A percentile compares a stretch with the other conserved stretches of the same genome.
Evolutionary conservation across 2,113 vertebrate genomes (phyloP).

Genomic region (Rhea pennata): DNA sequence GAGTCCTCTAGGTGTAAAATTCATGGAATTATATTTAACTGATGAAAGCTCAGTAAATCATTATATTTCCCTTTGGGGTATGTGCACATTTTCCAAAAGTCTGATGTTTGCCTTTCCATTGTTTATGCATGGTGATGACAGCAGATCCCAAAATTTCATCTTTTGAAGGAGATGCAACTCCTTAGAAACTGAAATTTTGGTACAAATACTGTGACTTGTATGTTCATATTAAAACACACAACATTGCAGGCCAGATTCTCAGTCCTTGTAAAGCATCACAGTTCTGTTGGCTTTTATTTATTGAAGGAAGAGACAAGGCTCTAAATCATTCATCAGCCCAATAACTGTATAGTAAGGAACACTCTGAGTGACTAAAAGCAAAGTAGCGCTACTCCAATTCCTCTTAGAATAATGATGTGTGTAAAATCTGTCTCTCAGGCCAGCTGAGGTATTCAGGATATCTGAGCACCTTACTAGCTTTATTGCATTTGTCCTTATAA

Average conservation of each 20-base stretch:
- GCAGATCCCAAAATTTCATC: constrained; percentile 4
- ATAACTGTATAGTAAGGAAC: background rate
- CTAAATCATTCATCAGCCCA: background rate
- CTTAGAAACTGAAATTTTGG: background rate
- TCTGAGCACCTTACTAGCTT: background rate
- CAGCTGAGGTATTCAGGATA: background rate
- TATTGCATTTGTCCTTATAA: background rate
- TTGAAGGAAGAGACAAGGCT: background rate
- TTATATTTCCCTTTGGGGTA: constrained; percentile 39
- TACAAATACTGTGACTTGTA: background rate
- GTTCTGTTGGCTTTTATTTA: background rate
- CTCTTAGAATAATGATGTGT: background rate
- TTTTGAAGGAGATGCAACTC: background rate
- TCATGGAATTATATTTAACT: constrained; percentile 63
- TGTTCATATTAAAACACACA: background rate
- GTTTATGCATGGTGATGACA: background rate
- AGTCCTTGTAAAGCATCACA: background rate
- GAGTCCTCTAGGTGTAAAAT: constrained; percentile 72
- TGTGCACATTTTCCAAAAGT: constrained; percentile 26
- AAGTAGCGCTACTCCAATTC: background rate
- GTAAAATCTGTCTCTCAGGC: background rate
- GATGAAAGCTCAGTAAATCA: constrained; percentile 68
- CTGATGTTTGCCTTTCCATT: constrained; percentile 51
- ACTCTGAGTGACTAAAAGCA: background rate
- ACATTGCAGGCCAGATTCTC: background rate